Conservation (phyloP, 2,888 invertebrate species). For the Diachrysia chrysitis region DNA sequence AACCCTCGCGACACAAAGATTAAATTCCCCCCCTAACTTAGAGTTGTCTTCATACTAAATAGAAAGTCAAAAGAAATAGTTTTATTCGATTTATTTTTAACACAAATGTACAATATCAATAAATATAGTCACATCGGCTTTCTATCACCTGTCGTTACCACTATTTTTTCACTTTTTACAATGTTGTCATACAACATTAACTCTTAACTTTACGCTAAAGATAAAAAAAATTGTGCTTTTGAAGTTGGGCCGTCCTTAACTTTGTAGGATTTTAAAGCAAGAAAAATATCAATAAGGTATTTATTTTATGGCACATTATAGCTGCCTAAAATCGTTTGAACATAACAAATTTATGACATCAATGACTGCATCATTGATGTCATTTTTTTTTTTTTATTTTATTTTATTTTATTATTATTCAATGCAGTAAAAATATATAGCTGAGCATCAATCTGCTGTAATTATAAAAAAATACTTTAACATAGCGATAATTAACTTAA, state of each 20-base stretch:
- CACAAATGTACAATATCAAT: constrained; percentile 89
- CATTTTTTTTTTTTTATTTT: too few relatives aligned
- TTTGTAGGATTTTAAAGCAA: constrained; percentile 43
- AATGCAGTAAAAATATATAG: background rate
- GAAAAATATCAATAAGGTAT: constrained; percentile 9
- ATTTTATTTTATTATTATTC: too few relatives aligned
- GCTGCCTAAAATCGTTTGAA: too few relatives aligned
- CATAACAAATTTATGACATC: too few relatives aligned
- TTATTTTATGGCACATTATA: background rate
- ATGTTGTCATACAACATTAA: constrained; percentile 82
- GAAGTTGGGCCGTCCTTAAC: constrained; percentile 44
- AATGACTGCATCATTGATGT: too few relatives aligned
- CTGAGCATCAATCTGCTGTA: background rate
- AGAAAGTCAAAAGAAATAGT: constrained; percentile 50
- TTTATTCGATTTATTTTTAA: constrained; percentile 85
- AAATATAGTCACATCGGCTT: constrained; percentile 86
- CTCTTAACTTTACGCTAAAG: constrained; percentile 39
- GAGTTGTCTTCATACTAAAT: too few relatives aligned
- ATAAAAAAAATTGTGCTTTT: constrained; percentile 59
- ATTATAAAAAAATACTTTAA: background rate
- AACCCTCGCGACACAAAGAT: too few relatives aligned
- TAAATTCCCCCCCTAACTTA: too few relatives aligned
- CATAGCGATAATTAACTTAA: too few relatives aligned
- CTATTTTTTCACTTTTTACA: constrained; percentile 80
- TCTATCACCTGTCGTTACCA: constrained; percentile 81